Evolutionary conservation across 2,113 vertebrate species (phyloP), one percentile per base, ranked within the genome.

Genomic region (Campylomormyrus tamandua): DNA sequence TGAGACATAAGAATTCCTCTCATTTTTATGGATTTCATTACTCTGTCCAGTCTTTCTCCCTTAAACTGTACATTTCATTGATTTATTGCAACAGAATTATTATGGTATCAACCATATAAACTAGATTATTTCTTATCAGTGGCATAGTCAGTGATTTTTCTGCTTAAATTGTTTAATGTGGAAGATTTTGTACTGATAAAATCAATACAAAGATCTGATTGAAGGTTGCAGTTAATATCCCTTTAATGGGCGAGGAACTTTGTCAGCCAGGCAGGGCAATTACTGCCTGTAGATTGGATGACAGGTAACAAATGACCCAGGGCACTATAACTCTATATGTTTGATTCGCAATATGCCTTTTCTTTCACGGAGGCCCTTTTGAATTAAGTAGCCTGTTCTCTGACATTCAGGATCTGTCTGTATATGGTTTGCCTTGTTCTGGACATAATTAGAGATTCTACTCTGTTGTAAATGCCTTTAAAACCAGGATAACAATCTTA

Each of bases 21-120:
- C 35, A 62, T 62, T 62, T 62, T 62, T 62, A 62, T 62, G 24
- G 89, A 84, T 90, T 90, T 84, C 90, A 88, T 92, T 90, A 90
- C 45, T 13, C n/a, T 52, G 83, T 90, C 91, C 31, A 4, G 66
- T 35, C 11, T 77, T 31, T 39, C 27, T 77, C 11, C 10, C 31
- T 35, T 39, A 19, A 77, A 77, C 4, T 39, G 15, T 11, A 77
- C 15, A 77, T 77, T 77, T 77, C 35, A 77, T 66, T 66, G 70
- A 77, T 77, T 77, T 77, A 17, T 39, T 77, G 31, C 35, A 77
- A 4, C 70, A 39, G 31, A 77, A 77, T 77, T 39, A 77, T 77
- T 77, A 77, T 39, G 70, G 70, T 77, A 39, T 77, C 15, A 77
- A 39, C 31, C 70, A 77, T 77, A 17, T 77, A 35, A 77, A 77